Conservation (phyloP, 2,888 invertebrate species). For the Dicyrtomina minuta region DNA sequence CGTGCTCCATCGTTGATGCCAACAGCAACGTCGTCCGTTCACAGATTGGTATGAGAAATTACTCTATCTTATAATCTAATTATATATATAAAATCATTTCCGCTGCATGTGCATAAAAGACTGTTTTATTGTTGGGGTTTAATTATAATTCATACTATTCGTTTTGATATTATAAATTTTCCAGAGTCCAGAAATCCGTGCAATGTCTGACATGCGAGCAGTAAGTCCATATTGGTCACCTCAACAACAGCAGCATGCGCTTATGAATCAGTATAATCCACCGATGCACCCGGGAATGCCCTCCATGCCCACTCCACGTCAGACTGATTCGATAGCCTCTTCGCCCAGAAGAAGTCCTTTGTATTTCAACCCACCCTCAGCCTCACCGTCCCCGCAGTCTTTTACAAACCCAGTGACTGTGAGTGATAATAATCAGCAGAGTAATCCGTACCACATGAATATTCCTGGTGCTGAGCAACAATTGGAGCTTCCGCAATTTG, state of each 20-base stretch:
- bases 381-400: conserved; percentile 15
- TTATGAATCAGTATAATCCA: conserved; percentile 2
- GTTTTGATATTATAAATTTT: background rate
- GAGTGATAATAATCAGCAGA: conserved; percentile 35
- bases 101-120: too few relatives aligned
- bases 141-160: too few relatives aligned
- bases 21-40: conserved; percentile 42
- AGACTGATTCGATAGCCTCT: conserved; percentile 23
- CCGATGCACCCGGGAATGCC: conserved; percentile 1
- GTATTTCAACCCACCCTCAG: background rate
- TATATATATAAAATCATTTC: background rate
- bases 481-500: conserved; percentile 27
- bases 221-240: conserved; percentile 43
- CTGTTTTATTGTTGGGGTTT: background rate
- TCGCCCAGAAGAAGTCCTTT: conserved; percentile 21
- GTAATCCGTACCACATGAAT: conserved; percentile 28
- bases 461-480: conserved; percentile 14
- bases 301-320: conserved; percentile 5
- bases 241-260: conserved; percentile 12
- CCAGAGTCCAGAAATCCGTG: conserved; percentile 46
- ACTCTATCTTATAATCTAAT: conserved; percentile 1
- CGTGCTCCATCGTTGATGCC: conserved; percentile 49
- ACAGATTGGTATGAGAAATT: conserved; percentile 39
- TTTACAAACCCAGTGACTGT: conserved; percentile 22
- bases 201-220: conserved; percentile 37